phyloP scores from a whole-genome alignment of 35 echinoderm and acorn worm genomes.

The Stichopus chloronotus region DNA sequence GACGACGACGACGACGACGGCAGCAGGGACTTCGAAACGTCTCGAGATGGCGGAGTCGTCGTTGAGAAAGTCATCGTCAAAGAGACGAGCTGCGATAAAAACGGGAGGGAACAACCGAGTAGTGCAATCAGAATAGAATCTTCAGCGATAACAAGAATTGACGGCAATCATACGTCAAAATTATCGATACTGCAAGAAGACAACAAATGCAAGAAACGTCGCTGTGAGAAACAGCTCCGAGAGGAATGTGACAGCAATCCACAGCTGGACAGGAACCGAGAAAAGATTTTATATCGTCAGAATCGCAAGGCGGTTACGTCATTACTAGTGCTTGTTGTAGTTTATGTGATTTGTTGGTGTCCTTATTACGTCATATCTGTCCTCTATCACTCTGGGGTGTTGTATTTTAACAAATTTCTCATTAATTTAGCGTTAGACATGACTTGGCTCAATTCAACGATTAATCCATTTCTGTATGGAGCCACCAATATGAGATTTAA shows the following conservation, averaged over 20 bases:
- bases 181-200: not conserved
- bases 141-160: not conserved
- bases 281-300: not conserved
- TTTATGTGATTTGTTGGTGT: constrained; percentile 9
- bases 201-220: not conserved
- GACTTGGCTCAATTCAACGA: constrained; percentile 26
- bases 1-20: no score
- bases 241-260: not conserved
- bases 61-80: not conserved
- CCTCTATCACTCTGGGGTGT: not conserved
- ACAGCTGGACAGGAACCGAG: not conserved
- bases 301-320: constrained; percentile 7
- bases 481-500: constrained; percentile 1
- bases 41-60: not conserved
- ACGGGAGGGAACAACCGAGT: no score
- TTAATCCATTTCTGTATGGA: constrained; percentile 23
- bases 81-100: not conserved
- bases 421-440: not conserved
- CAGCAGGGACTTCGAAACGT: not conserved
- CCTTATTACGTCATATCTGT: constrained; percentile 22
- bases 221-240: not conserved
- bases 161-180: not conserved
- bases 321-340: not conserved
- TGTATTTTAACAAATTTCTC: not conserved
- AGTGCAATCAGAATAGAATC: not conserved